These are phyloP conservation scores for Amphipyra berbera DNA, from an alignment of 2,888 invertebrate genomes.

Conservation along the genomic window DNA sequence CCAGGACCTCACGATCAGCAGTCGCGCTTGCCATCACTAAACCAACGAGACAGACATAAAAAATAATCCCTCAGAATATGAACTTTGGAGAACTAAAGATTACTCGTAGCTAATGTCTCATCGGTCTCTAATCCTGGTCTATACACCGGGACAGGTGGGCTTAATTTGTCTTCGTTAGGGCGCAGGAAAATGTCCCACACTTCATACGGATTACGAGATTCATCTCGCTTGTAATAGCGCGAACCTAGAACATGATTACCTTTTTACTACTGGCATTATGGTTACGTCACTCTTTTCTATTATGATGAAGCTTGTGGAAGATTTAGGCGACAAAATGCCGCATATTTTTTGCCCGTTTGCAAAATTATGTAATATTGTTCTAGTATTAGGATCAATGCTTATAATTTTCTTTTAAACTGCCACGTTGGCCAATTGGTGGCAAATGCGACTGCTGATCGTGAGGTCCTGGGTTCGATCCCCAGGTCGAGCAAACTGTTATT, in stretches of 20 bases:
- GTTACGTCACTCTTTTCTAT: constrained; percentile 34
- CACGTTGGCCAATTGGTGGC: too few species aligned
- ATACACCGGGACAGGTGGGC: constrained; percentile 57
- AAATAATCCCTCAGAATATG: not conserved
- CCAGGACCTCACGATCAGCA: too few species aligned
- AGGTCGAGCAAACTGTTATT: too few species aligned
- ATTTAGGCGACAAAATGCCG: too few species aligned
- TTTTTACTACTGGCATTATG: constrained; percentile 41
- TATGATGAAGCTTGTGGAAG: constrained; percentile 31
- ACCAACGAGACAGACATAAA: too few species aligned
- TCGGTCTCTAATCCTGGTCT: constrained; percentile 56
- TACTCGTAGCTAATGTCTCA: constrained; percentile 58
- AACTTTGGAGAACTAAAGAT: constrained; percentile 11
- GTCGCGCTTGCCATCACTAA: too few species aligned
- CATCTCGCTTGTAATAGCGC: constrained; percentile 42
- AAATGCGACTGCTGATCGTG: too few species aligned
- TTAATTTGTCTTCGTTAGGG: constrained; percentile 86
- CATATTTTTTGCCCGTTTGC: too few species aligned
- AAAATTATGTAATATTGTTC: too few species aligned
- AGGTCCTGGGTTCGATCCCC: too few species aligned
- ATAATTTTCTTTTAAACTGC: too few species aligned
- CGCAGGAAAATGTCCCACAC: constrained; percentile 59
- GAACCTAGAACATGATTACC: constrained; percentile 39
- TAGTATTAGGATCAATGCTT: too few species aligned
- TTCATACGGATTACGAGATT: constrained; percentile 62